Percentiles rank a stretch among this genome's conserved stretches.
Conservation (phyloP, 2,888 invertebrate genomes). For the Entomobrya proxima region DNA sequence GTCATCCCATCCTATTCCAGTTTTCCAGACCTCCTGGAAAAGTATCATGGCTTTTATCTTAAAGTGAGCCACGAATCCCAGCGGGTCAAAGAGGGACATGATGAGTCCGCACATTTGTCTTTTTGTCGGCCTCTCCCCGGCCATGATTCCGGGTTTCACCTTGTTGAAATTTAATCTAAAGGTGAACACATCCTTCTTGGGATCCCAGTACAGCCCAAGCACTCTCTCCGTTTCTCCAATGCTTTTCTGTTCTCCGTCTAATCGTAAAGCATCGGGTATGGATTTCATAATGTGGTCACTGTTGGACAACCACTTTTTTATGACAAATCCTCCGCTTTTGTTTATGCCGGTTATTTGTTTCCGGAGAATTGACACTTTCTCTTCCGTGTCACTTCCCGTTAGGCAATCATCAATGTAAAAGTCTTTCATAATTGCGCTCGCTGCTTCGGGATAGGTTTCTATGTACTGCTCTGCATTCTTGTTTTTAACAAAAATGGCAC, state of each 20-base stretch:
- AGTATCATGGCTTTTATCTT: not conserved
- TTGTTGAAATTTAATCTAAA: constrained; percentile 32
- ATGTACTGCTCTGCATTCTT: constrained; percentile 18
- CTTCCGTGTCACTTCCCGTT: not conserved
- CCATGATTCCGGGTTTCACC: not conserved
- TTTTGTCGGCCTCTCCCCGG: not conserved
- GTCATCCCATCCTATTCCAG: not conserved
- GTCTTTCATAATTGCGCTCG: too few relatives aligned
- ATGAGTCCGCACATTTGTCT: not conserved
- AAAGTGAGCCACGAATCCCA: constrained; percentile 14
- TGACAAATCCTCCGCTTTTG: constrained; percentile 4
- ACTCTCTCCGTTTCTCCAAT: not conserved
- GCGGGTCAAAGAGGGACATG: not conserved
- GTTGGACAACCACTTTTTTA: constrained; percentile 32
- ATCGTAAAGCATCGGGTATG: not conserved
- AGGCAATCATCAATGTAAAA: too few relatives aligned
- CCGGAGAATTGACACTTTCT: not conserved
- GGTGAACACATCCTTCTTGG: constrained; percentile 25
- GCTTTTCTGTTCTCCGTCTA: not conserved
- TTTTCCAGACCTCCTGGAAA: not conserved
- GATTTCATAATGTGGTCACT: not conserved
- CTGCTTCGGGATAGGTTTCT: not conserved
- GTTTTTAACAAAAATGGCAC: constrained; percentile 36
- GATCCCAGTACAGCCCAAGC: constrained; percentile 52
- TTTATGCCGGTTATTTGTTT: not conserved